Evolutionary conservation across 2,888 invertebrate genomes (phyloP), one percentile per base, ranked within the genome.

Genomic region (Plagiodera versicolora): DNA sequence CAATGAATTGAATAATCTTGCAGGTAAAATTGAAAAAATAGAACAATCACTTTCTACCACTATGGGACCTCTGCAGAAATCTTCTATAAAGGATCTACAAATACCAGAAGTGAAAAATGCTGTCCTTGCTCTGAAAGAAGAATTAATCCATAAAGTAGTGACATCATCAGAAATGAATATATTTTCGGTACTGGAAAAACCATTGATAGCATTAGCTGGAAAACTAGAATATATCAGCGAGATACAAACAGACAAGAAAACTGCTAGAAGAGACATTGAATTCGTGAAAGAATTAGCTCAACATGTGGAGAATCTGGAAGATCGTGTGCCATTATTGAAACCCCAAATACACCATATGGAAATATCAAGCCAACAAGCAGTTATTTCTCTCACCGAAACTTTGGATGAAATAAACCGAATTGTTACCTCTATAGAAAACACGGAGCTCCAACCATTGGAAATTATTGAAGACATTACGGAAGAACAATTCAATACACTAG

Each of bases 301-400:
- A 30, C 45, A 64, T 14, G 20, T 66, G 4, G 24, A 50, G 11
- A 11, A 56, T 11, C 44, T 67, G 17, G 18, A 49, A 6, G 30
- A 61, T 35, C 63, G 68, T 55, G 47, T 69, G 1, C 57, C 54
- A 51, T 8, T 50, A 19, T 44, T 71, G 10, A 59, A 63, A 47
- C 45, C 58, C 11, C 63, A 60, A 53, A 60, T 45, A 3, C 50
- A 66, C 53, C 63, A 65, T 10, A n/a, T 65, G 5, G 28, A 56
- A 14, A 11, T 59, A 16, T 18, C 58, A 18, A 28, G 58, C 6
- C 55, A 67, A 54, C 61, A 71, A 57, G 65, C 62, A 30, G 48
- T 64, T n/a, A 24, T 64, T 16, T 61, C 67, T 20, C 47, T 70
- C 46, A 39, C 67, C 16, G 61, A 67, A 58, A 54, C 66, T 17